Conservation (phyloP, 2,888 invertebrate genomes). For the Tenthredo mesomela region DNA sequence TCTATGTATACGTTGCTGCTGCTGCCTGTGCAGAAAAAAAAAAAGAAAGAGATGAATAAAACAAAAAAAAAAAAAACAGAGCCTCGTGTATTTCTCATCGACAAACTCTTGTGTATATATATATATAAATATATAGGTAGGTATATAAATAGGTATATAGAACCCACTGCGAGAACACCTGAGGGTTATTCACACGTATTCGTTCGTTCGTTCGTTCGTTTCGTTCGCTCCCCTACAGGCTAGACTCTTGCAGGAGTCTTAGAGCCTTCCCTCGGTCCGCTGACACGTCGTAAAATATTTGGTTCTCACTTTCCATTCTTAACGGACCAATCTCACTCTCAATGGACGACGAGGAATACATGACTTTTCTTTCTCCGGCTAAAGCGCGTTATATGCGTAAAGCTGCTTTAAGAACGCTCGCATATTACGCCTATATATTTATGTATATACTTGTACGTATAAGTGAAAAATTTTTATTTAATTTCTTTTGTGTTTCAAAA, state of each 20-base stretch:
- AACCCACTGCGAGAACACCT: conserved; percentile 34
- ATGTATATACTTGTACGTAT: neutral
- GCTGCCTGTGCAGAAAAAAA: neutral
- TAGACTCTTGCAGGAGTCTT: conserved; percentile 12
- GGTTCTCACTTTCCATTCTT: conserved; percentile 33
- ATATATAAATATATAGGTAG: neutral
- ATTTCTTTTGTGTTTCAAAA: neutral
- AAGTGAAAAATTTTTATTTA: too few species aligned
- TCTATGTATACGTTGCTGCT: neutral
- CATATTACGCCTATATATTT: neutral
- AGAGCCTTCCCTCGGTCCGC: conserved; percentile 12
- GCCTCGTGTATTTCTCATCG: neutral
- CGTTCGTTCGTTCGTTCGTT: neutral
- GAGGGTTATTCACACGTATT: conserved; percentile 37
- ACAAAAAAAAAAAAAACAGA: neutral
- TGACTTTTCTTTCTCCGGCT: conserved; percentile 13
- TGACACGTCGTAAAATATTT: conserved; percentile 38
- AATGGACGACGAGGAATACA: conserved; percentile 18
- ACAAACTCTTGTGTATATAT: neutral
- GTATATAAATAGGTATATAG: neutral
- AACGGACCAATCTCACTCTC: conserved; percentile 34
- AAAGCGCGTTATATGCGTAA: conserved; percentile 7
- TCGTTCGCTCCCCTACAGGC: conserved; percentile 4
- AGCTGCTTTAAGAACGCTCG: neutral
- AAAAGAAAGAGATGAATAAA: neutral